These are phyloP conservation scores for Drosophila littoralis DNA, from an alignment of 1,140 invertebrate genomes.

Conservation along the genomic window DNA sequence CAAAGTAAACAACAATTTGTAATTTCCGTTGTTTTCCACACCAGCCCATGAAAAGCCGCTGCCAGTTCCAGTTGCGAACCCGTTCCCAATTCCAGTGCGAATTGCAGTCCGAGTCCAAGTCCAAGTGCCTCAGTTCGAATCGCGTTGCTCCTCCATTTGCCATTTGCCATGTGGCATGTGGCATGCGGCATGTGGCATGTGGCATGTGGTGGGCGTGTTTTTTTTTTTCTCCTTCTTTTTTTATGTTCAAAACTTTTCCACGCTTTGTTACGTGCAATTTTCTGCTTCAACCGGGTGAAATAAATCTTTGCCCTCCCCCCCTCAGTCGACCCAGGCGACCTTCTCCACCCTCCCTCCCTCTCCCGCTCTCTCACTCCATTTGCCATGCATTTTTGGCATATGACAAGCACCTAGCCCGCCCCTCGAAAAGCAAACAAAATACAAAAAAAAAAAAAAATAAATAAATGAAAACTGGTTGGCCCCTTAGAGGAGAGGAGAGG, in stretches of 20 bases:
- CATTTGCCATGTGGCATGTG: constrained; percentile 7
- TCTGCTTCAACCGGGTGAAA: constrained; percentile 74
- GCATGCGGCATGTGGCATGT: constrained; percentile 14
- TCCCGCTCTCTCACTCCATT: constrained; percentile 1
- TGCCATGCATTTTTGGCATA: constrained; percentile 40
- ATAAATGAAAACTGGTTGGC: not conserved
- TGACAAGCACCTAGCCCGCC: constrained; percentile 31
- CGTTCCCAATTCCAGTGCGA: constrained; percentile 16
- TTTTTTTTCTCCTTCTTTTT: not conserved
- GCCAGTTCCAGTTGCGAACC: constrained; percentile 1
- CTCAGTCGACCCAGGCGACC: constrained; percentile 11
- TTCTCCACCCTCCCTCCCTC: constrained; percentile 5
- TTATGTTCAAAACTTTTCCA: constrained; percentile 57
- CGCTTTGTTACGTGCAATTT: constrained; percentile 78
- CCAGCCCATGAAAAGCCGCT: not conserved
- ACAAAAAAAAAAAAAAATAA: not conserved
- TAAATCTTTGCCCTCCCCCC: constrained; percentile 60
- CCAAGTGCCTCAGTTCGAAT: constrained; percentile 6
- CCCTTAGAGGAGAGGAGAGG: too few relatives aligned
- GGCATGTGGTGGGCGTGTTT: constrained; percentile 38
- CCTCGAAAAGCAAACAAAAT: not conserved
- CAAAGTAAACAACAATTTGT: constrained; percentile 79
- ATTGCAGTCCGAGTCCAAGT: constrained; percentile 13
- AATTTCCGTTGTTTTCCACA: constrained; percentile 68
- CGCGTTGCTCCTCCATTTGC: not conserved